These are phyloP conservation scores for Gymnopithys bicolor DNA, from an alignment of 2,797 vertebrate genomes.

Conservation along the genomic window DNA sequence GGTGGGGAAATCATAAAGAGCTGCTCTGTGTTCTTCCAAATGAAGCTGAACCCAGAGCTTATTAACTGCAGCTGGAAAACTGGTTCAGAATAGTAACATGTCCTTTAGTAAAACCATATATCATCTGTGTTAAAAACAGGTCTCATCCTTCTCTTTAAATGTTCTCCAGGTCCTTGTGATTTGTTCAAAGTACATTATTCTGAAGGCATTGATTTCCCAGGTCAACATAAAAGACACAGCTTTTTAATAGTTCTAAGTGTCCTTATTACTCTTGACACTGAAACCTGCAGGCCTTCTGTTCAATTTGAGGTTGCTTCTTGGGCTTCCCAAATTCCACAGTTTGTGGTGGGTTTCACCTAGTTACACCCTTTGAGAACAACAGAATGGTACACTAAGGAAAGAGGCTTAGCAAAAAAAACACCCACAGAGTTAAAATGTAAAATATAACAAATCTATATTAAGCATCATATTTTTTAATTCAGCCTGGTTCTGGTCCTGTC, in stretches of 20 bases:
- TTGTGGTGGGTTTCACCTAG: not conserved
- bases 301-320: not conserved
- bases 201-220: not conserved
- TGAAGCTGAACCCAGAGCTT: not conserved
- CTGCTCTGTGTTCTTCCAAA: not conserved
- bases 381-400: not conserved
- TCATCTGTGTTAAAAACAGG: slow-evolving; percentile 5
- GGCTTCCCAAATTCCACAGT: not conserved
- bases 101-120: not conserved
- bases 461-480: not conserved
- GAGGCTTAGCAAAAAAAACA: not conserved
- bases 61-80: slow-evolving; percentile 23
- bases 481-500: not conserved
- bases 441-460: not conserved
- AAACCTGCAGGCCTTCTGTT: not conserved
- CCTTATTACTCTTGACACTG: not conserved
- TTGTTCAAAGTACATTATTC: not conserved
- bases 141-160: not conserved
- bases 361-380: not conserved
- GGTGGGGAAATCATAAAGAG: not conserved
- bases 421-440: not conserved
- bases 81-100: not conserved
- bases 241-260: not conserved
- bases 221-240: not conserved
- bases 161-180: not conserved